These are phyloP conservation scores for Morelia viridis DNA, from an alignment of 2,797 vertebrate genomes.

Conservation along the genomic window DNA sequence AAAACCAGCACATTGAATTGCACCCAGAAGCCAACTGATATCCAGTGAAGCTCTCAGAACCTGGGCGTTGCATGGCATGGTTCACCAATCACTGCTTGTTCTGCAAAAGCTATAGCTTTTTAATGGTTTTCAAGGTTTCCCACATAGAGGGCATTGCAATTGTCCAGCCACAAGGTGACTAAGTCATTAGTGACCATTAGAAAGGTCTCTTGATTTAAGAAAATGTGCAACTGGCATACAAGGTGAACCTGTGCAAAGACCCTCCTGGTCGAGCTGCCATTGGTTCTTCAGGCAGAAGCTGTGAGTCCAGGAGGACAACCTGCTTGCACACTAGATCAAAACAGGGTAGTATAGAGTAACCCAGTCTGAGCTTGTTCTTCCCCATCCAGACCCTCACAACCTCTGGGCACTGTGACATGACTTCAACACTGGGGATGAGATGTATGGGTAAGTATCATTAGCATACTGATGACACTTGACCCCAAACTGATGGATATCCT, in stretches of 20 bases:
- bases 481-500: not conserved
- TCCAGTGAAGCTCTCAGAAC: not conserved
- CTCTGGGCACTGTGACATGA: not conserved
- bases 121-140: not conserved
- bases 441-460: not conserved
- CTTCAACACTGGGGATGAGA: not conserved
- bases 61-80: not conserved
- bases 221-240: not conserved
- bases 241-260: not conserved
- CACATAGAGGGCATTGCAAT: not conserved
- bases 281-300: not conserved
- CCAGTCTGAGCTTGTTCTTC: not conserved
- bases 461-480: not conserved
- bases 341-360: not conserved
- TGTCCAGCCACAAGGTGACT: not conserved
- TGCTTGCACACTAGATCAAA: not conserved
- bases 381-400: not conserved
- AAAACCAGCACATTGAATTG: not conserved
- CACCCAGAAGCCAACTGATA: not conserved
- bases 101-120: not conserved
- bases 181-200: not conserved
- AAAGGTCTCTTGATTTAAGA: not conserved
- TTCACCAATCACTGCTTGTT: not conserved
- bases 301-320: not conserved
- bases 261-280: not conserved